A percentile compares a stretch with the other conserved stretches of the same genome.
Conservation (phyloP, 2,797 vertebrate species). For the Delichon dasypus region DNA sequence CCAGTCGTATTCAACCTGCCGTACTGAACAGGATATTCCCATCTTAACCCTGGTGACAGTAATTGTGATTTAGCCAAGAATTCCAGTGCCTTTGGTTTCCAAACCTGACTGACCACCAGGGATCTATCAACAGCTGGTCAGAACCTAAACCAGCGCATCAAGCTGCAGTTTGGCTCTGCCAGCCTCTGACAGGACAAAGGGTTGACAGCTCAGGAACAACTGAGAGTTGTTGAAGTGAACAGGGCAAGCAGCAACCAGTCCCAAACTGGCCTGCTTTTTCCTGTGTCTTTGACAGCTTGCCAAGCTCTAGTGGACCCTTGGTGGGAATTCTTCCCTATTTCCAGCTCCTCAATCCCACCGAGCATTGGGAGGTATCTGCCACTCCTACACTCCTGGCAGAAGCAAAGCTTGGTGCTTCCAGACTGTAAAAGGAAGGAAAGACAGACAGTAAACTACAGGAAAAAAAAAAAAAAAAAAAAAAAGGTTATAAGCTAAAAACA, state of each 20-base stretch:
- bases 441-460: not conserved
- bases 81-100: not conserved
- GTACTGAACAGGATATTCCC: not conserved
- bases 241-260: not conserved
- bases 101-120: not conserved
- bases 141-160: not conserved
- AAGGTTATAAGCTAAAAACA: not conserved
- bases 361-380: not conserved
- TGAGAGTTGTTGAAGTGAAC: not conserved
- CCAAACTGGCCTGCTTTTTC: not conserved
- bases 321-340: not conserved
- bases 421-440: not conserved
- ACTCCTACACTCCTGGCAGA: not conserved
- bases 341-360: not conserved
- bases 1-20: not conserved
- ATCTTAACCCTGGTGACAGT: not conserved
- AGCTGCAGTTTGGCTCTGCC: not conserved
- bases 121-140: not conserved
- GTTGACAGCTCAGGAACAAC: not conserved
- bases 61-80: not conserved
- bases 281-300: not conserved
- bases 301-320: not conserved
- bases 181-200: not conserved
- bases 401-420: not conserved
- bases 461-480: rapidly evolving